These are phyloP conservation scores for Stenurella melanura DNA, from an alignment of 2,888 invertebrate species.

Conservation along the genomic window DNA sequence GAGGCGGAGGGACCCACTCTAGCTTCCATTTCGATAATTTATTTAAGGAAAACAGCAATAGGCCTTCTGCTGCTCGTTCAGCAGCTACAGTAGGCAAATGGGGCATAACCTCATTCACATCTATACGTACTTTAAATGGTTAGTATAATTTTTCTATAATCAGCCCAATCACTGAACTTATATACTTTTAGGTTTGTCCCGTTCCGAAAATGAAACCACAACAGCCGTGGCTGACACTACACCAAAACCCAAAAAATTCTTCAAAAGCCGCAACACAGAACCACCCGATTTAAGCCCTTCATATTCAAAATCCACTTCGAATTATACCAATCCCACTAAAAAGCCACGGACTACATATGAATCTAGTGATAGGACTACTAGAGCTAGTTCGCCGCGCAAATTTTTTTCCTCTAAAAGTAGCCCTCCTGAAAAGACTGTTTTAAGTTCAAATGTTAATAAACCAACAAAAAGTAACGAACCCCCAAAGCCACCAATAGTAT, in stretches of 20 bases:
- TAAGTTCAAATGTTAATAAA: constrained; percentile 68
- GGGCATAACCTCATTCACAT: constrained; percentile 95
- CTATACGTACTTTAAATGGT: constrained; percentile 88
- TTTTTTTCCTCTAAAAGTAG: constrained; percentile 70
- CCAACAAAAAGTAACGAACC: constrained; percentile 61
- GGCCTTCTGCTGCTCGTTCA: constrained; percentile 91
- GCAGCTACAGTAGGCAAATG: constrained; percentile 95
- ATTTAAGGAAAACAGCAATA: constrained; percentile 87
- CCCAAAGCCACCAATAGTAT: constrained; percentile 84
- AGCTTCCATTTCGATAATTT: constrained; percentile 81
- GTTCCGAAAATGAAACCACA: constrained; percentile 54
- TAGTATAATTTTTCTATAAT: constrained; percentile 60
- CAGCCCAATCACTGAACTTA: background rate
- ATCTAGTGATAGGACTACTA: constrained; percentile 52
- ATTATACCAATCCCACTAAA: constrained; percentile 59
- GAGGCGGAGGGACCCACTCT: constrained; percentile 72
- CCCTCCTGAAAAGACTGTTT: constrained; percentile 66
- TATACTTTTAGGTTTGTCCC: constrained; percentile 49
- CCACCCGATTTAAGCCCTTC: constrained; percentile 72
- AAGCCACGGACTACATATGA: constrained; percentile 56
- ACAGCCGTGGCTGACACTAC: constrained; percentile 66
- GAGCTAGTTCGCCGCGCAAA: constrained; percentile 62
- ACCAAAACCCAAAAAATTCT: constrained; percentile 90
- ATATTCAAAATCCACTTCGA: constrained; percentile 55
- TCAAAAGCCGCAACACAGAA: constrained; percentile 88